Conservation (phyloP, 1,140 invertebrate species). For the Calephelis nemesis region DNA sequence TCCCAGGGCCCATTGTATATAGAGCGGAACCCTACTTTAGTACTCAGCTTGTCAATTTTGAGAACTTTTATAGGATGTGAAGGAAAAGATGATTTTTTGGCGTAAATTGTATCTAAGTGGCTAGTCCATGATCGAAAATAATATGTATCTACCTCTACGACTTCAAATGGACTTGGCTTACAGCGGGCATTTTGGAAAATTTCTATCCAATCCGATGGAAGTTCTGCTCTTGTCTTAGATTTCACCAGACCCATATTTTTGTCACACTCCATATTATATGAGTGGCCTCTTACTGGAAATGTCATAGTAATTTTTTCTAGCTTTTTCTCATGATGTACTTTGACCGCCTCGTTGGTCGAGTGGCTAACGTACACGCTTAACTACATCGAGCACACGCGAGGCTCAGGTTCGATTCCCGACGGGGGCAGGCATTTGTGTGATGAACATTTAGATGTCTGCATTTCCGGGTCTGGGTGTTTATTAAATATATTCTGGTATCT, state of each 20-base stretch:
- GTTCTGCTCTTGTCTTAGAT: slow-evolving; percentile 23
- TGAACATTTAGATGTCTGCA: no score
- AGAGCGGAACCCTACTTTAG: slow-evolving; percentile 17
- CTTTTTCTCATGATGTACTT: slow-evolving; percentile 6
- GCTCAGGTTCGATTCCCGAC: no score
- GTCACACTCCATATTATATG: slow-evolving; percentile 22
- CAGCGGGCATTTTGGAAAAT: slow-evolving; percentile 17
- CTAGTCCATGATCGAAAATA: slow-evolving; percentile 24
- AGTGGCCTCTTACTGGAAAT: slow-evolving; percentile 15
- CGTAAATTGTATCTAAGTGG: slow-evolving; percentile 21
- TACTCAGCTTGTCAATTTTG: slow-evolving; percentile 4
- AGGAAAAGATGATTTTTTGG: slow-evolving; percentile 24
- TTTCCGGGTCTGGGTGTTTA: no score
- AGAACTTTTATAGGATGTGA: slow-evolving; percentile 19
- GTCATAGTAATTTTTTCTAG: slow-evolving; percentile 21
- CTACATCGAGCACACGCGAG: no score
- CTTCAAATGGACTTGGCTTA: slow-evolving; percentile 19
- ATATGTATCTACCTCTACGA: slow-evolving; percentile 18
- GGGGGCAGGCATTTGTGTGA: no score
- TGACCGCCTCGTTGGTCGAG: no score
- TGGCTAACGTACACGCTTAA: no score
- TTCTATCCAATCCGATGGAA: slow-evolving; percentile 18
- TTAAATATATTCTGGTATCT: no score
- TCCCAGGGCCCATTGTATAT: slow-evolving; percentile 18
- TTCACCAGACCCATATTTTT: slow-evolving; percentile 25